Percentiles rank a stretch among this genome's conserved stretches.
phyloP scores from a whole-genome alignment of 2,888 invertebrate genomes.

The Megaustenia siamemsis region DNA sequence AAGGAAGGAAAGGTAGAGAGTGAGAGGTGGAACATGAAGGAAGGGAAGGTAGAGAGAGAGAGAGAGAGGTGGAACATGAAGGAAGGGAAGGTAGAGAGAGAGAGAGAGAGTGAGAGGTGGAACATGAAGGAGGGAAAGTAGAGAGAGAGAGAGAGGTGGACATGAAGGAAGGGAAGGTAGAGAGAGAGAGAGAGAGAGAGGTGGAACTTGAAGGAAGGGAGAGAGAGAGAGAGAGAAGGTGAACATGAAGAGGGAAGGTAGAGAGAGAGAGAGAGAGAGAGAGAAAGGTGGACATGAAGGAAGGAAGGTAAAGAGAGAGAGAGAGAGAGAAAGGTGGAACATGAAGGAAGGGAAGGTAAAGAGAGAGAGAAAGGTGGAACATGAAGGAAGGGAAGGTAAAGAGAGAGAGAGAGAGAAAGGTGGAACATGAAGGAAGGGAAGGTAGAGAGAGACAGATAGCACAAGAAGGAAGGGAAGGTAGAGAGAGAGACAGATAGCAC shows the following conservation, averaged over 20 bases:
- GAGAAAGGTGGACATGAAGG: not conserved
- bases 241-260: not conserved
- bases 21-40: not conserved
- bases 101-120: not conserved
- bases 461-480: no score
- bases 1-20: not conserved
- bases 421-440: not conserved
- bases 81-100: not conserved
- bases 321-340: not conserved
- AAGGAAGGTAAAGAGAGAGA: not conserved
- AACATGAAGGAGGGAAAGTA: not conserved
- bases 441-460: not conserved
- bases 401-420: not conserved
- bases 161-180: no score
- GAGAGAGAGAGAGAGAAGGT: not conserved
- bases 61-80: not conserved
- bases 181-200: not conserved
- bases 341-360: not conserved
- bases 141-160: not conserved
- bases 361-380: not conserved
- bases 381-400: no score
- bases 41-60: not conserved
- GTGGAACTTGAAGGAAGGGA: not conserved
- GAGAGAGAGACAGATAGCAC: no score
- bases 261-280: conserved; percentile 5